A percentile compares a stretch with the other conserved stretches of the same genome.
Conservation (phyloP, 2,888 invertebrate genomes). For the Galerucella nymphaeae region DNA sequence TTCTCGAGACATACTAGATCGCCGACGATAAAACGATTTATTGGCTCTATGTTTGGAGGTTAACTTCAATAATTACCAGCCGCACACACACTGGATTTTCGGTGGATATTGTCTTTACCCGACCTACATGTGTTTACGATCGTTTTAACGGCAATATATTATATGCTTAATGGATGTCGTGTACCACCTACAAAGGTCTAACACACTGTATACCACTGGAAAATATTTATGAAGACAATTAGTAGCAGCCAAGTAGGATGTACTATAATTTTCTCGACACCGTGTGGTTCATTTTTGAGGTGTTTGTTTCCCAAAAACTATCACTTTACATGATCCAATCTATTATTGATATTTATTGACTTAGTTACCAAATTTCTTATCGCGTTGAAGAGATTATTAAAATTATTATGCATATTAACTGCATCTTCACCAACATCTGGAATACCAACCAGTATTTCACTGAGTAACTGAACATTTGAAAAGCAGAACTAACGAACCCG, state of each 20-base stretch:
- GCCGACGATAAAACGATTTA: slow-evolving; percentile 58
- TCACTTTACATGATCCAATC: no score
- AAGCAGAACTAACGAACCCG: no score
- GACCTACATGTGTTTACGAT: slow-evolving; percentile 22
- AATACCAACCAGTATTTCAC: no score
- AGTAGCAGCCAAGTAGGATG: background rate
- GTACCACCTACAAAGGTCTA: slow-evolving; percentile 5
- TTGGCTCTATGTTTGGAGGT: slow-evolving; percentile 43
- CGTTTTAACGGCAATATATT: slow-evolving; percentile 13
- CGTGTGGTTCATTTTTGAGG: background rate
- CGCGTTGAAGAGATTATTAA: no score
- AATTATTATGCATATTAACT: no score
- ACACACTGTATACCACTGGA: slow-evolving; percentile 1
- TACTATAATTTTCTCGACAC: background rate
- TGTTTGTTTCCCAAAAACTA: no score
- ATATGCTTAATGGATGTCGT: slow-evolving; percentile 1
- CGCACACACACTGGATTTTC: slow-evolving; percentile 28
- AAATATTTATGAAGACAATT: slow-evolving; percentile 12
- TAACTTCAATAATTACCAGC: slow-evolving; percentile 36
- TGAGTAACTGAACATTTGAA: no score
- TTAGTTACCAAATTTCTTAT: no score
- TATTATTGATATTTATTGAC: no score
- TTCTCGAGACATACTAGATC: slow-evolving; percentile 55
- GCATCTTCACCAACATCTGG: no score
- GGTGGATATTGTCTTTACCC: slow-evolving; percentile 20